Conservation (phyloP, 1,140 invertebrate species). For the Orussus abietinus region DNA sequence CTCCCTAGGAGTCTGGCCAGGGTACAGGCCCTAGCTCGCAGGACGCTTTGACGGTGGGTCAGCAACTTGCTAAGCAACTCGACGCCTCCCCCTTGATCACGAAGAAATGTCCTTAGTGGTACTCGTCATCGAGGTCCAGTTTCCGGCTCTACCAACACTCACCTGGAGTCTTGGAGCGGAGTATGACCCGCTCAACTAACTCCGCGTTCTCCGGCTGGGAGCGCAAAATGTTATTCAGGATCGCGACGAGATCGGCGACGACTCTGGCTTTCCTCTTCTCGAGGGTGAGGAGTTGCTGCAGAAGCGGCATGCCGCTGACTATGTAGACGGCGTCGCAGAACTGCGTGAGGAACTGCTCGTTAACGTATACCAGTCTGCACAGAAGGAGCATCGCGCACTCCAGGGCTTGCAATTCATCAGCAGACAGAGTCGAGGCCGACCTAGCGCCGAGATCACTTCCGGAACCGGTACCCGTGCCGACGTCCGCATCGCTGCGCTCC, state of each 20-base stretch:
- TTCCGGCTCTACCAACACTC: too few relatives aligned
- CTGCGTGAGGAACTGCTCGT: slow-evolving; percentile 68
- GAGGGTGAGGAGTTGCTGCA: slow-evolving; percentile 50
- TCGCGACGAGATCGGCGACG: slow-evolving; percentile 64
- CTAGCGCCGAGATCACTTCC: slow-evolving; percentile 25
- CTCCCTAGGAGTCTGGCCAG: slow-evolving; percentile 64
- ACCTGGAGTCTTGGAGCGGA: slow-evolving; percentile 26
- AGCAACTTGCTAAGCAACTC: slow-evolving; percentile 61
- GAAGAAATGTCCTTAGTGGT: too few relatives aligned
- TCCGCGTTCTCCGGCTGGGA: slow-evolving; percentile 70
- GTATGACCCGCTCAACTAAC: slow-evolving; percentile 67
- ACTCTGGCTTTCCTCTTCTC: slow-evolving; percentile 61
- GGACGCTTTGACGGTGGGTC: slow-evolving; percentile 57
- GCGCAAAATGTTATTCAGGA: slow-evolving; percentile 71
- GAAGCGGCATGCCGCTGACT: slow-evolving; percentile 51
- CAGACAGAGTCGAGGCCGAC: slow-evolving; percentile 50
- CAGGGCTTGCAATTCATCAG: slow-evolving; percentile 62
- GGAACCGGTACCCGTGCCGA: slow-evolving; percentile 74
- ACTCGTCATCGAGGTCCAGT: too few relatives aligned
- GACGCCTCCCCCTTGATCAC: slow-evolving; percentile 18
- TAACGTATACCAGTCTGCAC: slow-evolving; percentile 66
- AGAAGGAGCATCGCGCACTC: slow-evolving; percentile 66
- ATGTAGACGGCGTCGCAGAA: slow-evolving; percentile 74
- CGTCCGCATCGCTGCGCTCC: slow-evolving; percentile 55
- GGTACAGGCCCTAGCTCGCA: slow-evolving; percentile 64